Evolutionary conservation across 2,113 vertebrate species (phyloP).

Genomic region (Gracilinanus agilis): DNA sequence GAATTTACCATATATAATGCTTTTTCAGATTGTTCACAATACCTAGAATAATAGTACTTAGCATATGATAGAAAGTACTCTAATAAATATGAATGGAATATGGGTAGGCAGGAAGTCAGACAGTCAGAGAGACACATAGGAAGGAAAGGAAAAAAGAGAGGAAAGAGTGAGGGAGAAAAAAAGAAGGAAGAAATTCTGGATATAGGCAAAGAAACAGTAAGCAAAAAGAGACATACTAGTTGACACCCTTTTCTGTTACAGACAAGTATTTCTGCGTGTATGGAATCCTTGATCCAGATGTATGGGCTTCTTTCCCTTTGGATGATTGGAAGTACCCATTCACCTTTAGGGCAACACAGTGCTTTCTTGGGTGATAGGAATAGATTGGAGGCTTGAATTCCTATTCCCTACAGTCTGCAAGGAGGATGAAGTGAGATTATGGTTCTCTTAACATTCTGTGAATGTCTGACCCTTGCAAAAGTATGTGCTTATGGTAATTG

Average conservation of each 20-base stretch:
- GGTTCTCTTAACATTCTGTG: conserved; percentile 21
- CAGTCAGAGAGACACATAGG: neutral
- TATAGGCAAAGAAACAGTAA: neutral
- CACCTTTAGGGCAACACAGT: conserved; percentile 21
- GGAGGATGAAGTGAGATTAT: conserved; percentile 40
- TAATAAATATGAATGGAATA: too few species aligned
- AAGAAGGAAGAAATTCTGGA: neutral
- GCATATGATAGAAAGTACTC: neutral
- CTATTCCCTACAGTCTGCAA: neutral
- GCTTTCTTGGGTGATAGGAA: neutral
- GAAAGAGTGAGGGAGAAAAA: too few species aligned
- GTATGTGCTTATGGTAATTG: neutral
- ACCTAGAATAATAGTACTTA: neutral
- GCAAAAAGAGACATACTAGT: neutral
- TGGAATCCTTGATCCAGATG: neutral
- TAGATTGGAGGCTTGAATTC: conserved; percentile 6
- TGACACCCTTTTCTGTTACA: neutral
- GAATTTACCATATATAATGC: too few species aligned
- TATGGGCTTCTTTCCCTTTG: neutral
- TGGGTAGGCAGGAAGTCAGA: neutral
- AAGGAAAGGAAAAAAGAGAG: neutral
- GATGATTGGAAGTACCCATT: neutral
- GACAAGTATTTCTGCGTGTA: neutral
- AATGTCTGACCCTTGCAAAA: neutral
- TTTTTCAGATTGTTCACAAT: neutral